Evolutionary conservation across 2,888 invertebrate genomes (phyloP).

Genomic region (Phorcus lineatus): DNA sequence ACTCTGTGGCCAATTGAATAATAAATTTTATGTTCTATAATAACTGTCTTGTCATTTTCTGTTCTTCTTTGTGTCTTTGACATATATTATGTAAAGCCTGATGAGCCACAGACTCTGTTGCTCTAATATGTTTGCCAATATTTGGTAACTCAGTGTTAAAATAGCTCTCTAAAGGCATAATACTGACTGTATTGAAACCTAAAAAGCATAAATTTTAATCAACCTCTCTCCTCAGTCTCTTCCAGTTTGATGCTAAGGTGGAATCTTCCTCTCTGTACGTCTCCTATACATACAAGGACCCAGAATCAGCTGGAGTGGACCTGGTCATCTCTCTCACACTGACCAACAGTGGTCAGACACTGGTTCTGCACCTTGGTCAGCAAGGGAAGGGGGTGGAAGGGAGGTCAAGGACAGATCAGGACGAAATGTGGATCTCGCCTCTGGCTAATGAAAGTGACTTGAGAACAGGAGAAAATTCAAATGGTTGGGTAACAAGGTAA

Average conservation of each 20-base stretch:
- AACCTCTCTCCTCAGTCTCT: background rate
- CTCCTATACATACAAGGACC: constrained; percentile 41
- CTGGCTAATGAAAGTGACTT: background rate
- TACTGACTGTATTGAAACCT: too few species aligned
- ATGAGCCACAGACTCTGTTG: too few species aligned
- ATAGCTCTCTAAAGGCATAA: too few species aligned
- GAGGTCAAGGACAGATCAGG: background rate
- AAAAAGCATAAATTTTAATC: too few species aligned
- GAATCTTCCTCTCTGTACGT: constrained; percentile 39
- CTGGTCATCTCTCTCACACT: constrained; percentile 40
- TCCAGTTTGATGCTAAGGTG: background rate
- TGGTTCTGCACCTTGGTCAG: constrained; percentile 42
- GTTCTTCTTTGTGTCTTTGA: too few species aligned
- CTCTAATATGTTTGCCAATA: too few species aligned
- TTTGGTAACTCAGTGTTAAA: too few species aligned
- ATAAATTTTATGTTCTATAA: too few species aligned
- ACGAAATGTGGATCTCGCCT: background rate
- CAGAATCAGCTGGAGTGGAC: constrained; percentile 43
- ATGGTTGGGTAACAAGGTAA: constrained; percentile 47
- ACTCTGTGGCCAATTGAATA: too few species aligned
- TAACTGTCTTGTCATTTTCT: too few species aligned
- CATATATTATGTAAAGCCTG: too few species aligned
- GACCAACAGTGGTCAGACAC: constrained; percentile 41
- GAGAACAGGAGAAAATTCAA: constrained; percentile 24
- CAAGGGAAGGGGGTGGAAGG: constrained; percentile 40